Evolutionary conservation across 2,113 vertebrate genomes (phyloP), one percentile per base, ranked within the genome.

Genomic region (Mixornis gularis): DNA sequence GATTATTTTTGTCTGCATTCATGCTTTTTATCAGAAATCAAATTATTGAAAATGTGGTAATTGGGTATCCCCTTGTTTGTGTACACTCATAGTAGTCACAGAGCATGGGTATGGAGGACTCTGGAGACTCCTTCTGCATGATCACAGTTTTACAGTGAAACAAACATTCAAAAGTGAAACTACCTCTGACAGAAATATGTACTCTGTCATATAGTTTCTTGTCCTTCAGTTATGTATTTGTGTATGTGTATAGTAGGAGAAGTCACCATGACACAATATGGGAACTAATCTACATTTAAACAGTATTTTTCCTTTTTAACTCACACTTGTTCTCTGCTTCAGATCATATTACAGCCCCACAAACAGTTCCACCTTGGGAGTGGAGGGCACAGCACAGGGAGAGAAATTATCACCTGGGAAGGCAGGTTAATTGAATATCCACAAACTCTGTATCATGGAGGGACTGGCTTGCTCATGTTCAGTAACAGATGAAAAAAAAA

Each of bases 181-280:
- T 2, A 2, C 6, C 17, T 81, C 24, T 52, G 65, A 72, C 6
- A 82, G 22, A 49, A 89, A 17, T 18, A 52, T 6, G 1, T 30
- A 13, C 3, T 84, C 65, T 32, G n/a, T 70, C 51, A 79, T 10
- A 58, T 7, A 38, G 12, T 32, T 81, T 68, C 53, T 68, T 79
- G 13, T 17, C 15, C 25, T 71, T 53, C 30, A 20, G 0, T 62
- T 85, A 43, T 16, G 10, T 38, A 21, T 43, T 59, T 1, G 11
- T 36, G 2, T 36, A 21, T 71, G 55, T 73, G 2, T 26, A 24
- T 9, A 65, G 25, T 14, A 18, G 10, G 17, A 70, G 36, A 12
- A 24, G 17, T 43, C 43, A 52, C 9, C 4, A 26, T 40, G 48
- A 52, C 29, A 11, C 0, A 1, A 21, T 27, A 55, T 11, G 7